Percentiles rank a stretch among this genome's conserved stretches.
Evolutionary conservation across 2,888 invertebrate genomes (phyloP).

Genomic region (Pardosa pseudoannulata): DNA sequence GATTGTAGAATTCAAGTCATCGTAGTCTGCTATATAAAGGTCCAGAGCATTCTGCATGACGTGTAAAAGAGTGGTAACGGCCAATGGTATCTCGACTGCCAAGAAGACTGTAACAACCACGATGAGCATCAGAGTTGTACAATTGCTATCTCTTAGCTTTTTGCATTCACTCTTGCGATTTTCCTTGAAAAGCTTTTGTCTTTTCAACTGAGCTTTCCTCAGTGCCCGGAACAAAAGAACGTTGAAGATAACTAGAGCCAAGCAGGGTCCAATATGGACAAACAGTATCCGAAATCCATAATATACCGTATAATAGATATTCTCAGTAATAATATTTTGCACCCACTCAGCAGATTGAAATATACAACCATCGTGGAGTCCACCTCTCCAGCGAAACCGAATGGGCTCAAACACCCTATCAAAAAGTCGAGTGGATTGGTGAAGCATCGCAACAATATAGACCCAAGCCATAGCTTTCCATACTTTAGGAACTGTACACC

Average conservation of each 20-base stretch:
- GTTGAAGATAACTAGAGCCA: constrained; percentile 91
- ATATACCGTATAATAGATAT: constrained; percentile 89
- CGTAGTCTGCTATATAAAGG: constrained; percentile 82
- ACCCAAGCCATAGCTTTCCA: constrained; percentile 88
- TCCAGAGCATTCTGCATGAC: constrained; percentile 81
- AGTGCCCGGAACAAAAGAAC: constrained; percentile 90
- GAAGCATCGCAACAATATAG: constrained; percentile 86
- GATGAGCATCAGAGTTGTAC: constrained; percentile 91
- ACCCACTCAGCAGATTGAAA: constrained; percentile 84
- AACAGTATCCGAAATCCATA: constrained; percentile 88
- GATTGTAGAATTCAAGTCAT: constrained; percentile 86
- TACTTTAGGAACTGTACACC: constrained; percentile 84
- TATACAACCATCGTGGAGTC: constrained; percentile 75
- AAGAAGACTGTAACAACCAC: constrained; percentile 91
- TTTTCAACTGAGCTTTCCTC: constrained; percentile 87
- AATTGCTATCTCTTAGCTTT: constrained; percentile 83
- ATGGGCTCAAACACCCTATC: constrained; percentile 83
- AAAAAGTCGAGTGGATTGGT: constrained; percentile 89
- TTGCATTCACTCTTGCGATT: constrained; percentile 82
- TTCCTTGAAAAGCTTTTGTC: constrained; percentile 87
- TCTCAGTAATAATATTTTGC: constrained; percentile 82
- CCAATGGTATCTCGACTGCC: constrained; percentile 89
- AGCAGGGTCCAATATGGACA: constrained; percentile 94
- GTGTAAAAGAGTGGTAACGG: constrained; percentile 88
- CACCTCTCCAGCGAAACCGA: constrained; percentile 84